Conservation (phyloP, 1,140 invertebrate species). For the Aplysia californica region DNA sequence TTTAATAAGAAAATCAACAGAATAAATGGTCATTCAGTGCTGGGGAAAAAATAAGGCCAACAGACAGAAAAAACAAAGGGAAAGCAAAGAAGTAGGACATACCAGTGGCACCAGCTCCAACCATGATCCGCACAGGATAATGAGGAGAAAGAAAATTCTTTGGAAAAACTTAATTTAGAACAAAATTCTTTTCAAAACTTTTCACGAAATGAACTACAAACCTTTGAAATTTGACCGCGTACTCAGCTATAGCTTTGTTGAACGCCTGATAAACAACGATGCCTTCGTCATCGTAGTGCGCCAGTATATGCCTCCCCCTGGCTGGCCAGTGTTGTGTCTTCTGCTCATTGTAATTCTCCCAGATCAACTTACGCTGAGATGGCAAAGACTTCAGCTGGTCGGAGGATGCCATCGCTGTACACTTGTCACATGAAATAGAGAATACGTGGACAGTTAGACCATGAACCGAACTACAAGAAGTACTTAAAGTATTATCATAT, state of each 20-base stretch:
- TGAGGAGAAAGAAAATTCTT: not conserved
- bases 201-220: constrained; percentile 19
- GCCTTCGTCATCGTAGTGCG: constrained; percentile 45
- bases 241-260: constrained; percentile 51
- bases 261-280: constrained; percentile 63
- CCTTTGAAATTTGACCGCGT: constrained; percentile 51
- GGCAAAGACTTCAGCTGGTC: too few species aligned
- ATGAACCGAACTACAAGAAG: too few species aligned
- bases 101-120: not conserved
- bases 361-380: too few species aligned
- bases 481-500: too few species aligned
- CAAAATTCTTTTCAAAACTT: not conserved
- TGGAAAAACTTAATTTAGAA: not conserved
- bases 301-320: constrained; percentile 55
- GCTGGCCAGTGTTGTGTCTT: constrained; percentile 42
- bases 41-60: too few species aligned
- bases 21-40: not conserved
- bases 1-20: not conserved
- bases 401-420: too few species aligned
- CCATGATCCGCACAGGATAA: not conserved
- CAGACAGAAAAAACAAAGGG: too few species aligned
- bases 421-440: too few species aligned
- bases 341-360: constrained; percentile 39
- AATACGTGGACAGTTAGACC: too few species aligned
- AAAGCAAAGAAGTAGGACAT: too few species aligned